These are phyloP conservation scores for Oscheius sp. DNA, from an alignment of 2,888 invertebrate genomes.

Conservation along the genomic window DNA sequence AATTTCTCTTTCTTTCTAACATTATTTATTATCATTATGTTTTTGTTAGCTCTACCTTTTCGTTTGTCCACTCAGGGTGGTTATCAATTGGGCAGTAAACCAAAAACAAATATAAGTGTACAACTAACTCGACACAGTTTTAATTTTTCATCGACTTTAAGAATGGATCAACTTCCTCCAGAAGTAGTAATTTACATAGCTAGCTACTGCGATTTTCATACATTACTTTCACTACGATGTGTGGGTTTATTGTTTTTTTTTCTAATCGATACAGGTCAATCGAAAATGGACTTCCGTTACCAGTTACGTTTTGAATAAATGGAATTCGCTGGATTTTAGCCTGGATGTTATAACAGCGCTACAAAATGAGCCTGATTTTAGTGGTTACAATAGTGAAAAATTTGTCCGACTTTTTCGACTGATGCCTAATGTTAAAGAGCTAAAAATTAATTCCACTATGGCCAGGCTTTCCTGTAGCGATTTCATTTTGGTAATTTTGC, in stretches of 20 bases:
- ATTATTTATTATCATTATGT: too few relatives aligned
- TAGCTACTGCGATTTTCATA: neutral
- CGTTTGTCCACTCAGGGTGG: too few relatives aligned
- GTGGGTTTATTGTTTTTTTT: neutral
- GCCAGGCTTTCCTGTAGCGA: neutral
- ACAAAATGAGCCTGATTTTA: neutral
- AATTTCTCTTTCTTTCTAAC: too few relatives aligned
- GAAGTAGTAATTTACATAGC: neutral
- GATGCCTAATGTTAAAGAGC: neutral
- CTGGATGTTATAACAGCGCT: neutral
- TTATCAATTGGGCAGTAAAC: too few relatives aligned
- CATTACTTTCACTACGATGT: neutral
- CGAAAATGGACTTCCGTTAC: neutral
- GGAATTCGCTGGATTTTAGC: neutral
- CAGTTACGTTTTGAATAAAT: neutral
- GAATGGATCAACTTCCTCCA: neutral
- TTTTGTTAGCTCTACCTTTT: too few relatives aligned
- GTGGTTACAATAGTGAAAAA: too few relatives aligned
- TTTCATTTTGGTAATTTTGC: slow-evolving; percentile 11
- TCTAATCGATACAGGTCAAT: neutral
- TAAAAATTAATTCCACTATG: neutral
- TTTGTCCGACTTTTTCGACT: neutral
- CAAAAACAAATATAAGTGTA: too few relatives aligned
- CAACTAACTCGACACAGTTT: too few relatives aligned
- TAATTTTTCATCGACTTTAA: neutral